phyloP scores from a whole-genome alignment of 2,113 vertebrate species.

The Lipophrys pholis region DNA sequence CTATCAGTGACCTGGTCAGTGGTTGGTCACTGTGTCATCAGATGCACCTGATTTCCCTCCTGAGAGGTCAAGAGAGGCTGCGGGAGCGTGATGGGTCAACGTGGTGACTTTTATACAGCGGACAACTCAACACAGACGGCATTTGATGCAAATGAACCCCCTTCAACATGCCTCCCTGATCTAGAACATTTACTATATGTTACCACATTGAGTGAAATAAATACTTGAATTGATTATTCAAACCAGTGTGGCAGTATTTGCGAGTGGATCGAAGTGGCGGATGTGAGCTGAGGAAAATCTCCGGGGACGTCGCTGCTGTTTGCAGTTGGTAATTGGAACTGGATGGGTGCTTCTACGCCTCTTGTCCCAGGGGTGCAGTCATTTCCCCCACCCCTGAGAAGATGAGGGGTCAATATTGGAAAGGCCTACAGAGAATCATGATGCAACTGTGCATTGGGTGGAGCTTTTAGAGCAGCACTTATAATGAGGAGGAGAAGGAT shows the following conservation, averaged over 20 bases:
- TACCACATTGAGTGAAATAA: background rate
- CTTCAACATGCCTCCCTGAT: background rate
- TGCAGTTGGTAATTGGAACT: slow-evolving; percentile 79
- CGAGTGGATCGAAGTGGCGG: background rate
- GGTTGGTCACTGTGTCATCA: slow-evolving; percentile 43
- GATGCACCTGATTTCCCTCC: background rate
- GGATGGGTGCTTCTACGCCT: slow-evolving; percentile 38
- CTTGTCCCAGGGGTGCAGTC: slow-evolving; percentile 18
- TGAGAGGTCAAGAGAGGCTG: slow-evolving; percentile 17
- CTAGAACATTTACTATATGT: too few relatives aligned
- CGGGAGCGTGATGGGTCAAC: slow-evolving; percentile 14
- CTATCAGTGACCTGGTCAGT: slow-evolving; percentile 14
- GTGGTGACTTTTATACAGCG: background rate
- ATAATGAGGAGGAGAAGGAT: slow-evolving; percentile 50
- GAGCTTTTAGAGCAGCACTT: slow-evolving; percentile 23
- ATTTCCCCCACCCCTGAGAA: slow-evolving; percentile 49
- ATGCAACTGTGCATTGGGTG: slow-evolving; percentile 5
- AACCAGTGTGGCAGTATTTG: background rate
- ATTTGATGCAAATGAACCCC: background rate
- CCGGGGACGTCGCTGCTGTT: slow-evolving; percentile 60
- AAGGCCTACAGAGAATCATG: background rate
- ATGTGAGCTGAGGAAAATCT: slow-evolving; percentile 1
- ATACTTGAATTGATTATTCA: background rate
- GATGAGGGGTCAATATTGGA: slow-evolving; percentile 51
- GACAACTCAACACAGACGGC: background rate